Conservation (phyloP, 2,113 vertebrate genomes). For the Rostratula benghalensis region DNA sequence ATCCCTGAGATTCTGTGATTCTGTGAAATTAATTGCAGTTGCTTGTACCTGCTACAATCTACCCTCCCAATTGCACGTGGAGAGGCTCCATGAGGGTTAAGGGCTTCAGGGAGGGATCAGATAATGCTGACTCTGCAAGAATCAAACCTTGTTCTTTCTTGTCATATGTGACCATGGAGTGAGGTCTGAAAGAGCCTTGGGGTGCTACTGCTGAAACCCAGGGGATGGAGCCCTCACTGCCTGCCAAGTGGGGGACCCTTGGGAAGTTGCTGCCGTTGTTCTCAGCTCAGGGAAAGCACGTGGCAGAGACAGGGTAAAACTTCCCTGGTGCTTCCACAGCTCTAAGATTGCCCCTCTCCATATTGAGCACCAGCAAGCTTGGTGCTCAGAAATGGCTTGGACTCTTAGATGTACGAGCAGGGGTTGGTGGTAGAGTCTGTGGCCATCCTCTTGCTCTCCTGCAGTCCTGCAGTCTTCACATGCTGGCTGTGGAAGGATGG, state of each 20-base stretch:
- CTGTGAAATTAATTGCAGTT: too few relatives aligned
- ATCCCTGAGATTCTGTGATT: too few relatives aligned
- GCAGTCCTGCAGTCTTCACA: background rate
- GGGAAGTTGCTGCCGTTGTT: background rate
- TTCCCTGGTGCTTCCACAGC: background rate
- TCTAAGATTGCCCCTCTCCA: background rate
- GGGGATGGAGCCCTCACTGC: background rate
- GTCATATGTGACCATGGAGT: background rate
- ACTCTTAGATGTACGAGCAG: fast-evolving
- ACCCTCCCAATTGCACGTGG: background rate
- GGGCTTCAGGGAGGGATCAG: background rate
- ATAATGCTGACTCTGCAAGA: background rate
- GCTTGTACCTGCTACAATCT: background rate
- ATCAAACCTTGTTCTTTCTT: background rate
- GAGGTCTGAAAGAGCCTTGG: background rate
- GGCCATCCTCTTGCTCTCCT: background rate
- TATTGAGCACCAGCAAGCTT: background rate
- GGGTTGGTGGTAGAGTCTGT: background rate
- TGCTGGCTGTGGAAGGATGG: background rate
- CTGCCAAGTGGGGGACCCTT: background rate
- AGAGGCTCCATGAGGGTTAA: background rate
- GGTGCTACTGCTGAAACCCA: background rate
- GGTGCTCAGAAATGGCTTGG: background rate
- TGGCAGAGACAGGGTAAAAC: background rate
- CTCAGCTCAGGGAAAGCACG: background rate